Evolutionary conservation across 2,113 vertebrate genomes (phyloP).

Genomic region (Brevimyrus niger): DNA sequence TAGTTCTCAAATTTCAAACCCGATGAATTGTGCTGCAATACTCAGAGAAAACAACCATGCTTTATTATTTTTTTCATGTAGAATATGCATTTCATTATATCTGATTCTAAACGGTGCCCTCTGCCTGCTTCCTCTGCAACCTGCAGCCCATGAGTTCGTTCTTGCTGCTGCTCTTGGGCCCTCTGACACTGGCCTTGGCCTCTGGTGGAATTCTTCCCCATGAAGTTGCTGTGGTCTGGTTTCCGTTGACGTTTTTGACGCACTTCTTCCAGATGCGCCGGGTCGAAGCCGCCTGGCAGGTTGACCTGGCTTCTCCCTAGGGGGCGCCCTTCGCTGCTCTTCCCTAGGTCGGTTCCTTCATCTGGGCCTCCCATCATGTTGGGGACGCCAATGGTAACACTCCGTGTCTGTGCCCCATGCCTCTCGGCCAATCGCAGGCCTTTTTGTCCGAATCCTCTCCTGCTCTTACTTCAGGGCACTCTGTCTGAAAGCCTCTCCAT

Average conservation of each 20-base stretch:
- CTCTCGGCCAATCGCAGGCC: neutral
- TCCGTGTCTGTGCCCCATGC: neutral
- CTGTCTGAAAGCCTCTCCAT: neutral
- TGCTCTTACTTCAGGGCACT: neutral
- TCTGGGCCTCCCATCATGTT: neutral
- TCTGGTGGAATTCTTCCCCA: neutral
- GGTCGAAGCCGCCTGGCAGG: neutral
- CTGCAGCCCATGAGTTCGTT: too few species aligned
- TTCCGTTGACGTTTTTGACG: neutral
- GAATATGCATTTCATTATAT: too few species aligned
- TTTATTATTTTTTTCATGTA: too few species aligned
- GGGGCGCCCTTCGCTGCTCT: neutral
- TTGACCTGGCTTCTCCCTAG: neutral
- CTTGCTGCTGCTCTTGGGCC: neutral
- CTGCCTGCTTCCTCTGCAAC: too few species aligned
- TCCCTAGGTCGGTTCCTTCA: neutral
- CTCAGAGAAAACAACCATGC: neutral
- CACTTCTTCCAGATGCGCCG: neutral
- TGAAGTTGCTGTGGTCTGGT: neutral
- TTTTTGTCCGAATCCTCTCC: neutral
- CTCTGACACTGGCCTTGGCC: neutral
- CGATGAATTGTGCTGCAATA: neutral
- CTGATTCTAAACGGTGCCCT: too few species aligned
- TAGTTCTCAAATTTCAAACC: neutral
- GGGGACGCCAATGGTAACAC: neutral